These are phyloP conservation scores for Holothuria scabra DNA, from an alignment of 53 echinoderm and acorn worm genomes.

Conservation along the genomic window DNA sequence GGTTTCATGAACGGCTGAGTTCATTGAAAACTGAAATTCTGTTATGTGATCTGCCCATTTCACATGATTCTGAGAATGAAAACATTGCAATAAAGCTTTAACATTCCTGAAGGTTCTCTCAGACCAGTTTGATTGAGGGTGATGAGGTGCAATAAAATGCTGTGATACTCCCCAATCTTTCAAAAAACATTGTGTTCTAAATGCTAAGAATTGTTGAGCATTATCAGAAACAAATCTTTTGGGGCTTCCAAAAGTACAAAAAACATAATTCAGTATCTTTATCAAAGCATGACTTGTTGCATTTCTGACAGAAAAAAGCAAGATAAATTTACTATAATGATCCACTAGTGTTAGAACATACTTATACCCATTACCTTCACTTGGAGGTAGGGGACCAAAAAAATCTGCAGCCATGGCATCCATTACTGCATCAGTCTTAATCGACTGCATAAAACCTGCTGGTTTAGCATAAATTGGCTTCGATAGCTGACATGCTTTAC, in stretches of 20 bases:
- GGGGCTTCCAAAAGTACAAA: too few relatives aligned
- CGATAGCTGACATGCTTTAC: too few relatives aligned
- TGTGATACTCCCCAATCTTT: slow-evolving; percentile 65
- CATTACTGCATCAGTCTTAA: too few relatives aligned
- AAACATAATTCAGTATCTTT: too few relatives aligned
- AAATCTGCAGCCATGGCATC: too few relatives aligned
- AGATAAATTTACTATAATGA: slow-evolving; percentile 49
- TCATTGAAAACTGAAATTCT: slow-evolving; percentile 60
- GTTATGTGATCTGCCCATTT: slow-evolving; percentile 61
- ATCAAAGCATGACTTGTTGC: too few relatives aligned
- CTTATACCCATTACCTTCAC: slow-evolving; percentile 50
- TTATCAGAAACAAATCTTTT: slow-evolving; percentile 63
- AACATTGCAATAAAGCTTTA: slow-evolving; percentile 64
- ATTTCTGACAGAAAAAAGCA: slow-evolving; percentile 55
- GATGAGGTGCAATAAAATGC: slow-evolving; percentile 62
- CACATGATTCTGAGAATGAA: too few relatives aligned
- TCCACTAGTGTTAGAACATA: slow-evolving; percentile 46
- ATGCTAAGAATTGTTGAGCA: slow-evolving; percentile 59
- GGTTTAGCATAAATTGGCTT: too few relatives aligned
- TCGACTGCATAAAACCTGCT: too few relatives aligned
- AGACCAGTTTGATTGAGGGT: slow-evolving; percentile 68
- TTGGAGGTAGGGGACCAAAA: slow-evolving; percentile 59
- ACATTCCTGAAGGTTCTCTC: slow-evolving; percentile 64
- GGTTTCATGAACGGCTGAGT: slow-evolving; percentile 59
- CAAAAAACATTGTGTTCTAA: background rate